Evolutionary conservation across 2,113 vertebrate species (phyloP).

Genomic region (Cariama cristata): DNA sequence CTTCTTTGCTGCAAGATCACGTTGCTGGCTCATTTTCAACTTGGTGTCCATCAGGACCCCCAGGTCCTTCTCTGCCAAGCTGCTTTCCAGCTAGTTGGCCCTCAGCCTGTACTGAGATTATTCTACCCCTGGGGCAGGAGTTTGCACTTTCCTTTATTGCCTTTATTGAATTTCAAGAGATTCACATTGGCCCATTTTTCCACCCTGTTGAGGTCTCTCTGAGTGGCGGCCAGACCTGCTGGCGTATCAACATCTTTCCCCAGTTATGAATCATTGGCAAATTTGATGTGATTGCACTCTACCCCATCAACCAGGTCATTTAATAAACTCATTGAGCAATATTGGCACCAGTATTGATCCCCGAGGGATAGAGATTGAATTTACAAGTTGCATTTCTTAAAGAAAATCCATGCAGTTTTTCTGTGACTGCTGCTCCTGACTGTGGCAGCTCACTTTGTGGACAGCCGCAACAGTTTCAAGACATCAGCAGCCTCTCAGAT

Average conservation of each 20-base stretch:
- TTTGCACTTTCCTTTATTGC: neutral
- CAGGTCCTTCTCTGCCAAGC: neutral
- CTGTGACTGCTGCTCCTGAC: neutral
- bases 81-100: neutral
- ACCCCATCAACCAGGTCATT: neutral
- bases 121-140: neutral
- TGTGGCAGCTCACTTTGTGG: fast-evolving
- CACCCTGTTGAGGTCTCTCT: neutral
- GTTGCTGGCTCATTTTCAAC: fast-evolving
- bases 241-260: neutral
- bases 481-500: neutral
- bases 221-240: neutral
- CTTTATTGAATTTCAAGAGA: neutral
- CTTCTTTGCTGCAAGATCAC: neutral
- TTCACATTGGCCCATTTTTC: neutral
- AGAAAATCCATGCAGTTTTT: neutral
- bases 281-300: neutral
- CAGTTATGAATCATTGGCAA: neutral
- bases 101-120: neutral
- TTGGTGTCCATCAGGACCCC: neutral
- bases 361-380: neutral
- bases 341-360: neutral
- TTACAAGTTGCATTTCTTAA: neutral
- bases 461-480: neutral
- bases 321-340: neutral